Conservation (phyloP, 2,797 vertebrate genomes). For the Neopelma chrysocephalum region DNA sequence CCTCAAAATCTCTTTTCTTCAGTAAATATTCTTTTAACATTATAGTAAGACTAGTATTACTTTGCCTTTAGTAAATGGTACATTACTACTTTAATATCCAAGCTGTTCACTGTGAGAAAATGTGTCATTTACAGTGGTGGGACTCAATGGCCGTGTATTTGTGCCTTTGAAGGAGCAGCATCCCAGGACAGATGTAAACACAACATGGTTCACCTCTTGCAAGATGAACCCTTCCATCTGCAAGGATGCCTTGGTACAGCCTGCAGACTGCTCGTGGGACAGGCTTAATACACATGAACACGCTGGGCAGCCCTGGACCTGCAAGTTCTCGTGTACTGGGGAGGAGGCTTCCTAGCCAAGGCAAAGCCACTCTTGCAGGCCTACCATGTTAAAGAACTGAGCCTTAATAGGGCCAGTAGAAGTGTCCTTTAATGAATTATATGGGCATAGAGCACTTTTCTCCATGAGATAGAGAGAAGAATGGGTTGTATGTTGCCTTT, state of each 20-base stretch:
- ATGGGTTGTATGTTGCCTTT: background rate
- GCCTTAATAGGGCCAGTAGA: background rate
- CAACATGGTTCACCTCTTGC: background rate
- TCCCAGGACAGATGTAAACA: constrained; percentile 3
- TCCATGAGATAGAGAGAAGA: background rate
- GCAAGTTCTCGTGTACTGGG: background rate
- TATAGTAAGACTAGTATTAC: background rate
- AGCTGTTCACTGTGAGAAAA: constrained; percentile 1
- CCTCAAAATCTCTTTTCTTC: background rate
- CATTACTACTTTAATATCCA: background rate
- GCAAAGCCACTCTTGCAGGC: background rate
- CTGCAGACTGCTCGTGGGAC: background rate
- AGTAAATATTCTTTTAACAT: background rate
- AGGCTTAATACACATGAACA: fast-evolving
- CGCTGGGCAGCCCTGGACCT: background rate
- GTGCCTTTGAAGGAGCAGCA: background rate
- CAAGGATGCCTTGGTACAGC: background rate
- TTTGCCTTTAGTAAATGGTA: background rate
- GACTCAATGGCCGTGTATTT: background rate
- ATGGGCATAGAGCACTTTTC: background rate
- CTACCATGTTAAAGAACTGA: background rate
- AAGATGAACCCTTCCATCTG: constrained; percentile 18
- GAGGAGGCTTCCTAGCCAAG: background rate
- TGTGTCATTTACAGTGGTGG: background rate
- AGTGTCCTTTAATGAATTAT: background rate